Evolutionary conservation across 1,140 invertebrate species (phyloP).

Genomic region (Anastatus disparis): DNA sequence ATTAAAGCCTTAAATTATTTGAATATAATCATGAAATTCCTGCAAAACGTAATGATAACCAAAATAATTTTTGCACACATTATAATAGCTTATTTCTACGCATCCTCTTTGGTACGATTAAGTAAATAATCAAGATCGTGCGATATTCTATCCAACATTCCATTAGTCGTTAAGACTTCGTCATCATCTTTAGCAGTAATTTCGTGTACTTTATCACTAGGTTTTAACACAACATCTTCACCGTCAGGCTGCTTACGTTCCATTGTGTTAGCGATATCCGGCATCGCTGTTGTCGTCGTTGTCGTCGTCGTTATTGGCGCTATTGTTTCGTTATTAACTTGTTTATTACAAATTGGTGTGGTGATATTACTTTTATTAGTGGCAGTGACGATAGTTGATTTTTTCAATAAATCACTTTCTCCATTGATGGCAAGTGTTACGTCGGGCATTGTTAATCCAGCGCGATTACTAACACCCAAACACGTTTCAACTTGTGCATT

Average conservation of each 20-base stretch:
- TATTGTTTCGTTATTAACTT: no score
- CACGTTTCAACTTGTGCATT: slow-evolving; percentile 60
- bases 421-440: slow-evolving; percentile 59
- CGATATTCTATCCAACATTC: slow-evolving; percentile 78
- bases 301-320: neutral
- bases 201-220: neutral
- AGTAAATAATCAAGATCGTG: slow-evolving; percentile 80
- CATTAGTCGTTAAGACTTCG: slow-evolving; percentile 51
- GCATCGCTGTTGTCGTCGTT: slow-evolving; percentile 17
- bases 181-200: neutral
- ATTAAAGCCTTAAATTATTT: no score
- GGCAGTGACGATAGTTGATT: neutral
- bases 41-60: no score
- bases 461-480: slow-evolving; percentile 40
- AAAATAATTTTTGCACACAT: no score
- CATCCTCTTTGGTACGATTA: slow-evolving; percentile 67
- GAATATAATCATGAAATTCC: no score
- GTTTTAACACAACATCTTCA: slow-evolving; percentile 59
- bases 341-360: no score
- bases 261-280: slow-evolving; percentile 62
- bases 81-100: no score
- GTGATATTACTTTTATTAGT: no score
- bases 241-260: slow-evolving; percentile 63
- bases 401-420: slow-evolving; percentile 13
- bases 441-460: slow-evolving; percentile 54